Conservation (phyloP, 2,888 invertebrate genomes). For the Lamellibrachia columna region DNA sequence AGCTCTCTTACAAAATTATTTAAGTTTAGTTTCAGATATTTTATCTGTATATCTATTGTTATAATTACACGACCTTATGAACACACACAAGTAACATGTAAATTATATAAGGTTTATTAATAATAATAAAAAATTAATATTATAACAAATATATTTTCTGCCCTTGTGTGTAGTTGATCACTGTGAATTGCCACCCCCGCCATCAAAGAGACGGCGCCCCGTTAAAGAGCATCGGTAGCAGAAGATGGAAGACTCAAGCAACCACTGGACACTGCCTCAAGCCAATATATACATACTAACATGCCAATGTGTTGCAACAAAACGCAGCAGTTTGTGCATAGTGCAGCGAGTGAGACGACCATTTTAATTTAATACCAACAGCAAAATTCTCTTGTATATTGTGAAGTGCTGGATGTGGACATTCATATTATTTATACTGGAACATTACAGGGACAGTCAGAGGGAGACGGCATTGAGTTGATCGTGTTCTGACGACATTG, state of each 20-base stretch:
- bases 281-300: not conserved
- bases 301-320: not conserved
- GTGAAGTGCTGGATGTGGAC: not conserved
- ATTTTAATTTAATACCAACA: not conserved
- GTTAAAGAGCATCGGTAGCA: constrained; percentile 21
- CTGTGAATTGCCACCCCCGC: constrained; percentile 23
- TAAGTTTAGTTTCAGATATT: too few relatives aligned
- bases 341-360: not conserved
- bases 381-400: constrained; percentile 9
- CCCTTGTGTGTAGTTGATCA: constrained; percentile 17
- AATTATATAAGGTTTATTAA: not conserved
- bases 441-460: constrained; percentile 12
- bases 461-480: not conserved
- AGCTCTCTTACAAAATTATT: too few relatives aligned
- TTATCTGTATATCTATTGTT: too few relatives aligned
- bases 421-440: constrained; percentile 4
- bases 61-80: not conserved
- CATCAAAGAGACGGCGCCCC: constrained; percentile 18
- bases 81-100: not conserved
- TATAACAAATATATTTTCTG: not conserved
- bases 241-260: not conserved
- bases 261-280: constrained; percentile 16
- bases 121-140: not conserved
- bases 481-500: constrained; percentile 16
- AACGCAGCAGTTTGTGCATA: not conserved